A percentile compares a stretch with the other conserved stretches of the same genome.
These are phyloP conservation scores for Hylaeus volcanicus DNA, from an alignment of 1,140 invertebrate species.

Conservation along the genomic window DNA sequence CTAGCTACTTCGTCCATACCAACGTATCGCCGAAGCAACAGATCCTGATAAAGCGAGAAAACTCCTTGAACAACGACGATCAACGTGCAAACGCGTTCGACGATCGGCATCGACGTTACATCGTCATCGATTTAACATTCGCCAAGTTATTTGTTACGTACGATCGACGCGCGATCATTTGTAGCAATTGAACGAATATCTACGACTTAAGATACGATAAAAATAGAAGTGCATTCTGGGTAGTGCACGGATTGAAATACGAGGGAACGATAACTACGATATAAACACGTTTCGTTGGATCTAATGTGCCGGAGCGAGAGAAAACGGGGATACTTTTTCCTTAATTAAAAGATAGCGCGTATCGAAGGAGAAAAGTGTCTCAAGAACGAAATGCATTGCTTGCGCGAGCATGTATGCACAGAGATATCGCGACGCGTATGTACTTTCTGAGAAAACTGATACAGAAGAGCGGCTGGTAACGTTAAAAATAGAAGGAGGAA, in stretches of 20 bases:
- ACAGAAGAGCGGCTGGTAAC: too few relatives aligned
- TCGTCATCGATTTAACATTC: background rate
- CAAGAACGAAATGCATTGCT: background rate
- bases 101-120: background rate
- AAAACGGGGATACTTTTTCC: background rate
- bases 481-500: too few relatives aligned
- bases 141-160: background rate
- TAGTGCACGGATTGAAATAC: background rate
- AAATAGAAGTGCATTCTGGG: background rate
- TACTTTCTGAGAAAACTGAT: too few relatives aligned
- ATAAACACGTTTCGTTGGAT: background rate
- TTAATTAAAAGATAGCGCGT: background rate
- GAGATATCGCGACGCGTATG: background rate
- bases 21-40: too few relatives aligned
- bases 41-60: background rate
- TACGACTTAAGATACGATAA: slow-evolving; percentile 16
- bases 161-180: slow-evolving; percentile 9
- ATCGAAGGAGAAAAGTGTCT: background rate
- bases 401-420: too few relatives aligned
- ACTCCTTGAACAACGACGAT: background rate
- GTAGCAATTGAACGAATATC: slow-evolving; percentile 15
- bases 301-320: background rate
- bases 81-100: background rate
- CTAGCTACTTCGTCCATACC: too few relatives aligned
- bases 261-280: background rate